Conservation (phyloP, 2,797 vertebrate species). For the Anguilla marmorata region DNA sequence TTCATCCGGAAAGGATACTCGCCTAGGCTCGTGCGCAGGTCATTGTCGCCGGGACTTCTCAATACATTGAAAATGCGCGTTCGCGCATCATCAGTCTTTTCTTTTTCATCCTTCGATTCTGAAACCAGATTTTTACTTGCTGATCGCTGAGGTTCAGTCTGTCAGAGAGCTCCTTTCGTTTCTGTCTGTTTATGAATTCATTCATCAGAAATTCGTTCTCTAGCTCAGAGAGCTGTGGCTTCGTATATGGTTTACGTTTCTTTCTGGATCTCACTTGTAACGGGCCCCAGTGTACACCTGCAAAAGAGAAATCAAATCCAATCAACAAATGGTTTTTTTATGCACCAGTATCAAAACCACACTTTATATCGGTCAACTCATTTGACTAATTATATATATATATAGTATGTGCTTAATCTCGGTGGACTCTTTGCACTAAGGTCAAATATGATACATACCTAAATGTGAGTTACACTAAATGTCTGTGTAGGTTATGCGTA, state of each 20-base stretch:
- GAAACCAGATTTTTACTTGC: conserved; percentile 83
- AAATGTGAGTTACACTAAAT: not conserved
- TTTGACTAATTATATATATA: not conserved
- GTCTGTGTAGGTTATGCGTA: not conserved
- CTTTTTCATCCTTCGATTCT: conserved; percentile 92
- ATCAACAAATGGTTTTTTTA: not conserved
- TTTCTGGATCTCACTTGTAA: conserved; percentile 83
- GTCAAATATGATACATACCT: not conserved
- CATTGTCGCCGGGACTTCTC: conserved; percentile 45
- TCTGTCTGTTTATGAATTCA: conserved; percentile 93
- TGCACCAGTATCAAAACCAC: not conserved
- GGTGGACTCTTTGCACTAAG: not conserved
- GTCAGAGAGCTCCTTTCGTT: conserved; percentile 87
- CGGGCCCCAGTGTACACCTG: conserved; percentile 77
- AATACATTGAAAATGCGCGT: conserved; percentile 82
- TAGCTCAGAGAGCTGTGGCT: conserved; percentile 89
- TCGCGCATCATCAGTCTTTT: conserved; percentile 88
- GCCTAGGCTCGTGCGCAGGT: not conserved
- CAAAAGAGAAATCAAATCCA: not conserved
- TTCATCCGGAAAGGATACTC: not conserved
- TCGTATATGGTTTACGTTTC: conserved; percentile 93
- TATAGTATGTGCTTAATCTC: not conserved
- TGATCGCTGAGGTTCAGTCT: conserved; percentile 84
- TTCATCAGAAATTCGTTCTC: conserved; percentile 91
- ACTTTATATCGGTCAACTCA: not conserved